Evolutionary conservation across 2,113 vertebrate species (phyloP).

Genomic region (Bolborhynchus lineola): DNA sequence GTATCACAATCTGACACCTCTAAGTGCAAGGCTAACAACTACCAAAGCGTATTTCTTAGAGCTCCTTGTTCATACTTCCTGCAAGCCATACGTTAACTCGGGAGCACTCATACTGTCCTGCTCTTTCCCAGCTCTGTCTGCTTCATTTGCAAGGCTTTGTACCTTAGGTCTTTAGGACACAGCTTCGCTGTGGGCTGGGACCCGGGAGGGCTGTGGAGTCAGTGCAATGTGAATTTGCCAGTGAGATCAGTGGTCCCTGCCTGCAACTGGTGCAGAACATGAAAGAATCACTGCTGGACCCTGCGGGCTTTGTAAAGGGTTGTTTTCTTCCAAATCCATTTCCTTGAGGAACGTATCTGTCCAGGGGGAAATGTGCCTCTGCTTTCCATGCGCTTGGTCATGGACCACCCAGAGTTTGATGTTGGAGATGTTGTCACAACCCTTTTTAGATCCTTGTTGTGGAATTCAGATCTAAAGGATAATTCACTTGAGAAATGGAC

Average conservation of each 20-base stretch:
- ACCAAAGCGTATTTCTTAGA: background rate
- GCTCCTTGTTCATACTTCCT: background rate
- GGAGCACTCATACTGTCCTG: background rate
- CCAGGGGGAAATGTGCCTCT: background rate
- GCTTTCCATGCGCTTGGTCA: background rate
- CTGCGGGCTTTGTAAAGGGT: background rate
- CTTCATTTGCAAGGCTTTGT: background rate
- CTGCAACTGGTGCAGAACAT: background rate
- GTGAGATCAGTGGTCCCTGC: background rate
- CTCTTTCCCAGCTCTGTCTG: background rate
- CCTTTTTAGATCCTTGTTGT: background rate
- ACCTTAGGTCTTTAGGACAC: background rate
- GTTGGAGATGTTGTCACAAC: background rate
- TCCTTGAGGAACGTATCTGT: background rate
- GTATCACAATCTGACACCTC: background rate
- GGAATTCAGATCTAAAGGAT: background rate
- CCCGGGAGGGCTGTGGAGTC: background rate
- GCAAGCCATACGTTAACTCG: background rate
- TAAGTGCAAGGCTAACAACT: background rate
- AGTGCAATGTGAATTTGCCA: background rate
- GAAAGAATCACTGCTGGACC: background rate
- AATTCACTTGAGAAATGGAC: background rate
- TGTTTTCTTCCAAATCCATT: background rate
- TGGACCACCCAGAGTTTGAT: background rate
- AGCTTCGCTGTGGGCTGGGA: background rate